A percentile compares a stretch with the other conserved stretches of the same genome.
phyloP scores from a whole-genome alignment of 2,888 invertebrate genomes.

The Catocala fraxini region DNA sequence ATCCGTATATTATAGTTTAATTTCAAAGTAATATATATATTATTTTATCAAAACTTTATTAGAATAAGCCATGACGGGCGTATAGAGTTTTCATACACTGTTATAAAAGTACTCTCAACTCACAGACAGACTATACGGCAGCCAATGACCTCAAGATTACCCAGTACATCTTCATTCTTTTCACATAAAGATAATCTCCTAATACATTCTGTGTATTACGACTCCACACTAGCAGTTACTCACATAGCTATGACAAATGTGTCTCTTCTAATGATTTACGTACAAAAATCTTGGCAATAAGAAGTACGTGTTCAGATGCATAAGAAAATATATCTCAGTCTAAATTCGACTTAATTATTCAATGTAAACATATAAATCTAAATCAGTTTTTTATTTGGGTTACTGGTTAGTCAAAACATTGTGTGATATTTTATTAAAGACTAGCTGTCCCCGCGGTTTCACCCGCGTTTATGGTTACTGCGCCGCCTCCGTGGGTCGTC shows the following conservation, averaged over 20 bases:
- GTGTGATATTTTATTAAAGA: not conserved
- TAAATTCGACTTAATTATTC: conserved; percentile 23
- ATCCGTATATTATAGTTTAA: too few species aligned
- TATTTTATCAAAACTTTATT: too few species aligned
- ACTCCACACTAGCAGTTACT: conserved; percentile 9
- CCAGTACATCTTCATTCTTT: conserved; percentile 1
- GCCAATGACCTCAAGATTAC: conserved; percentile 2
- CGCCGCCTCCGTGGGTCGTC: too few species aligned
- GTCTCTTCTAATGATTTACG: conserved; percentile 13
- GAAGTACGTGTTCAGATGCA: conserved; percentile 11
- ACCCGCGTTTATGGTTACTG: too few species aligned
- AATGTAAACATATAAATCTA: conserved; percentile 25
- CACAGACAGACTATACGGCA: not conserved
- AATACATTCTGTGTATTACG: conserved; percentile 8
- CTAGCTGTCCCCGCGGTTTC: too few species aligned
- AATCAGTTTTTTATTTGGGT: not conserved
- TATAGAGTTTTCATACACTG: too few species aligned
- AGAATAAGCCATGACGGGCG: too few species aligned
- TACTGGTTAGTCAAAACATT: not conserved
- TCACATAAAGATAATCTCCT: conserved; percentile 21
- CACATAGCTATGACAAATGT: conserved; percentile 38
- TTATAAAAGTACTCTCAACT: too few species aligned
- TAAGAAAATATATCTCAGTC: conserved; percentile 13
- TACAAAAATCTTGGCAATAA: conserved; percentile 35
- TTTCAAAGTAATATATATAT: too few species aligned